A percentile compares a stretch with the other conserved stretches of the same genome.
Evolutionary conservation across 2,113 vertebrate genomes (phyloP).

Genomic region (Thymallus thymallus): DNA sequence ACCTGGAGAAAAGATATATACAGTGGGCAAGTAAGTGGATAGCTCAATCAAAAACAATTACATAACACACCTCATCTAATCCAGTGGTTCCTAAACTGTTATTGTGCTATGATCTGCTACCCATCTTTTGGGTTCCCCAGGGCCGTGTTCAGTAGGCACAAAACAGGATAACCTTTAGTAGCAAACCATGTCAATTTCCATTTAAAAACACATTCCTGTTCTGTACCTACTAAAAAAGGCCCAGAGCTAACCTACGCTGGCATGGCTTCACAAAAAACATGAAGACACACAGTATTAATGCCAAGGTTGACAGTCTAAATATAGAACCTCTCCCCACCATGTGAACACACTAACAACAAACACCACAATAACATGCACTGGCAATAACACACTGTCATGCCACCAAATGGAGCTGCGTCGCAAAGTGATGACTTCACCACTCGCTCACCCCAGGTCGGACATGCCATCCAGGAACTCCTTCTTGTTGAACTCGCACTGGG

Average conservation of each 20-base stretch:
- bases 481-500: constrained; percentile 95
- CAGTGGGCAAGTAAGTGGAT: constrained; percentile 10
- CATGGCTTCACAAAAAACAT: constrained; percentile 28
- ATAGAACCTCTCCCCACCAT: constrained; percentile 42
- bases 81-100: too few species aligned
- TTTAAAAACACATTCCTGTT: too few species aligned
- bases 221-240: too few species aligned
- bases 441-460: constrained; percentile 90
- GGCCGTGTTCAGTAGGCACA: too few species aligned
- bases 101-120: too few species aligned
- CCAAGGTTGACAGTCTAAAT: constrained; percentile 50
- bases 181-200: too few species aligned
- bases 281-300: constrained; percentile 50
- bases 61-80: too few species aligned
- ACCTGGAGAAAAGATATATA: constrained; percentile 69
- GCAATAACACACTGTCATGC: neutral
- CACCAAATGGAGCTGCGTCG: neutral
- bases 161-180: too few species aligned
- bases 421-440: neutral
- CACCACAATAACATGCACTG: constrained; percentile 25
- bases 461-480: constrained; percentile 96
- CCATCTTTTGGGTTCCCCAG: too few species aligned
- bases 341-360: constrained; percentile 35
- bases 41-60: neutral
- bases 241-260: neutral